Base-by-base conservation (phyloP, 2,113 vertebrate genomes). In the Aspiorhynchus laticeps region DNA sequence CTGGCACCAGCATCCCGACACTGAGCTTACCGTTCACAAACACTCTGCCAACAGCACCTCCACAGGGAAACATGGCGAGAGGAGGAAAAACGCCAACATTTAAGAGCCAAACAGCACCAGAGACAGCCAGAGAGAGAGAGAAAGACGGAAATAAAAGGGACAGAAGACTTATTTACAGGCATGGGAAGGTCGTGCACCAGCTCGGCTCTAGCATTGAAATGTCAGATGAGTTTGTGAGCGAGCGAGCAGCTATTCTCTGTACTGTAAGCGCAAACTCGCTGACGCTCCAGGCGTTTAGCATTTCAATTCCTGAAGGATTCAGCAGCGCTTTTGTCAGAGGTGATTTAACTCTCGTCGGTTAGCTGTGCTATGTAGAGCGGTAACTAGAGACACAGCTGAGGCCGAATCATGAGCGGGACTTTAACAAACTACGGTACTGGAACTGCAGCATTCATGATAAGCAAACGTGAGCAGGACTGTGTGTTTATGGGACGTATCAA, bases 121-220 rank as follows among this genome's bases (percentile, higher is more conserved):
- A 59, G 31, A 88, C 79, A 48, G 78, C 51, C 41, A 69, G 65
- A 84, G 11, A 48, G 46, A 77, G 41, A 80, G 69, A 83, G 56
- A 86, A 53, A 86, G 71, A 81, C 26, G 3, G 88, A 88, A 84
- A 86, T 86, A 88, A 82, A 26, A 69, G 75, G 71, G 79, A 87
- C 14, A n/a, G 74, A 59, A 86, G 84, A 65, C 80, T 80, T 88
- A 84, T 90, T 90, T 90, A 90, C 89, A 90, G 84, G 87, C 89
- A 80, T 88, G 89, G 89, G 89, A 90, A 90, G 89, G 85, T 77
- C 67, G 61, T 63, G 84, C 80, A 83, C 48, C 79, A 83, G 46
- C 24, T 38, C 43, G 31, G 77, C 38, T 56, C 28, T 11, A 65
- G 86, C 73, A 88, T 89, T 89, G 83, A 86, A 89, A 86, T 88